These are phyloP conservation scores for Psammodynastes pulverulentus DNA, from an alignment of 2,113 vertebrate species.

Conservation along the genomic window DNA sequence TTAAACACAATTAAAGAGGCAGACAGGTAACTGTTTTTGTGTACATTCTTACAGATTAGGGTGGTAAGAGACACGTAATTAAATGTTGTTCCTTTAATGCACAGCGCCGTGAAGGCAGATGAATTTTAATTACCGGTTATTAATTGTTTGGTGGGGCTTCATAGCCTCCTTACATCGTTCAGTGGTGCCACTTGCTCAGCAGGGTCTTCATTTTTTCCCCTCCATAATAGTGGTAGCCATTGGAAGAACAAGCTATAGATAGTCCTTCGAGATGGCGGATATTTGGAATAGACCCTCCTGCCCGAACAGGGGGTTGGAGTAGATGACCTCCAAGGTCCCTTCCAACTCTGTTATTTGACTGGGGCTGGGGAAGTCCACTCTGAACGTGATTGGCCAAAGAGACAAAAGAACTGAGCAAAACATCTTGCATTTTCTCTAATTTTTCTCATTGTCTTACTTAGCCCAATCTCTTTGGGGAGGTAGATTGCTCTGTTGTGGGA, in stretches of 20 bases:
- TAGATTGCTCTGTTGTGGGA: not conserved
- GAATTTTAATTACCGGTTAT: conserved; percentile 77
- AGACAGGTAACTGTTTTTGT: conserved; percentile 63
- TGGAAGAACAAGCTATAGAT: no score
- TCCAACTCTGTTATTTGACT: no score
- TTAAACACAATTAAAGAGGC: conserved; percentile 54
- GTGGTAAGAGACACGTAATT: conserved; percentile 74
- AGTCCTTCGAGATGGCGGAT: no score
- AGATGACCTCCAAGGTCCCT: no score
- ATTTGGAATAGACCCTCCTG: no score
- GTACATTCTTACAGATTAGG: conserved; percentile 68
- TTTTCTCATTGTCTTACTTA: not conserved
- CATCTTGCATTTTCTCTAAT: no score
- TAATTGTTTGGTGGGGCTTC: conserved; percentile 72
- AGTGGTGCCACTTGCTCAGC: conserved; percentile 41
- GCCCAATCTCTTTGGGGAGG: not conserved
- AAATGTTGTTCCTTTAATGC: conserved; percentile 72
- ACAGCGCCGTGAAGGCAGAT: conserved; percentile 58
- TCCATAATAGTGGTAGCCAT: no score
- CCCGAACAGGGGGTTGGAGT: no score
- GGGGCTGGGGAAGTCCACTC: not conserved
- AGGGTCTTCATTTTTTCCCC: conserved; percentile 16
- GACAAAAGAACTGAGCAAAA: not conserved
- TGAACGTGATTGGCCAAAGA: no score
- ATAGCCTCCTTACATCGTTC: conserved; percentile 61